Conservation (phyloP, 2,797 vertebrate species). For the Adrianichthys oophorus region DNA sequence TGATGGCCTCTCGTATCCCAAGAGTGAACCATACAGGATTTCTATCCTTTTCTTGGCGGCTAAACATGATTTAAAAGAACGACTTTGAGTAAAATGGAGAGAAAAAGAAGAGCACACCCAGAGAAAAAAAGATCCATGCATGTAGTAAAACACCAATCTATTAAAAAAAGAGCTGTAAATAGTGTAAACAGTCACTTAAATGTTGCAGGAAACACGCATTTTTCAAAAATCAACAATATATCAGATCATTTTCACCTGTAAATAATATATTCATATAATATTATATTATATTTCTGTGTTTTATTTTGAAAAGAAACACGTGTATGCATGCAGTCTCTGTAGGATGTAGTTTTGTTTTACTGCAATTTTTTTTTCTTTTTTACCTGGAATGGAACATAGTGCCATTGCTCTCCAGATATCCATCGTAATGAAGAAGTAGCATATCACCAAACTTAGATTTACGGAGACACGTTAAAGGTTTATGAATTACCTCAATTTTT, state of each 20-base stretch:
- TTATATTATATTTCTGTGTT: too few relatives aligned
- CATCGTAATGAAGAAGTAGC: constrained; percentile 91
- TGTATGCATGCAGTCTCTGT: neutral
- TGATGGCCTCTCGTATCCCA: constrained; percentile 87
- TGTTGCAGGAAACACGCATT: neutral
- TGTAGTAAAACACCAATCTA: neutral
- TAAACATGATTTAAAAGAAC: constrained; percentile 65
- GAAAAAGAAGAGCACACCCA: neutral
- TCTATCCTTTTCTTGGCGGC: constrained; percentile 85
- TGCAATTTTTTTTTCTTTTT: constrained; percentile 22
- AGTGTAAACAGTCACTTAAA: neutral
- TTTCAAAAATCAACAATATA: too few relatives aligned
- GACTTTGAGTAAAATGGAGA: constrained; percentile 26
- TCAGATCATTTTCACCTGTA: too few relatives aligned
- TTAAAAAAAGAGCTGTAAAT: neutral
- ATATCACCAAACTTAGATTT: constrained; percentile 90
- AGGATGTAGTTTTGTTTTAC: constrained; percentile 8
- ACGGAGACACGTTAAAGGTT: constrained; percentile 89
- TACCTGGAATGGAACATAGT: constrained; percentile 94
- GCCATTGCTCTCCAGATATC: constrained; percentile 90
- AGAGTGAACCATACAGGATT: constrained; percentile 96
- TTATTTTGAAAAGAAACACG: neutral
- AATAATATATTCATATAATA: too few relatives aligned
- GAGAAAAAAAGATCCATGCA: neutral
- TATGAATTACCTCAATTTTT: constrained; percentile 88